Evolutionary conservation across 2,797 vertebrate genomes (phyloP).

Genomic region (Etheostoma perlongum): DNA sequence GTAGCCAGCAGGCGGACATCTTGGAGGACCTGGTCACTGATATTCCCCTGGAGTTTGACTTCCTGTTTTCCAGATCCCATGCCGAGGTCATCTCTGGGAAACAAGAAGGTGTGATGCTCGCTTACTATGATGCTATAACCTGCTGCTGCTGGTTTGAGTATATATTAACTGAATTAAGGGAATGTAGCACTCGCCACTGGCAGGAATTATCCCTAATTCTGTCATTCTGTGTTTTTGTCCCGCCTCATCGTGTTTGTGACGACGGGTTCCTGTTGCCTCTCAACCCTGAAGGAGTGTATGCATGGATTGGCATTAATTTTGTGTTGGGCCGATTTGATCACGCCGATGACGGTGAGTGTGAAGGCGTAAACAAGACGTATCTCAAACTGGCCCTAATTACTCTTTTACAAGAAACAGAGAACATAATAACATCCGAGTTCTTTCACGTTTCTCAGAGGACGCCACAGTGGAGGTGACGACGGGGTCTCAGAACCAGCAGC

Average conservation of each 20-base stretch:
- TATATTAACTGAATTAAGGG: neutral
- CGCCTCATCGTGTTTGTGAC: neutral
- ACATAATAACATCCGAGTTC: rapidly evolving
- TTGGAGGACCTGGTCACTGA: constrained; percentile 93
- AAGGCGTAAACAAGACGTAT: too few species aligned
- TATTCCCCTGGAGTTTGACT: constrained; percentile 93
- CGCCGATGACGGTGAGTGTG: constrained; percentile 89
- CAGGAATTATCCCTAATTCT: too few species aligned
- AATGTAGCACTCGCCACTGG: neutral
- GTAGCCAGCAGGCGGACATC: constrained; percentile 93
- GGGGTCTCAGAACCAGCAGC: constrained; percentile 76
- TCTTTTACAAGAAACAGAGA: neutral
- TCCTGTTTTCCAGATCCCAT: constrained; percentile 95
- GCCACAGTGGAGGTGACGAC: constrained; percentile 91
- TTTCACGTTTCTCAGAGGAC: constrained; percentile 77
- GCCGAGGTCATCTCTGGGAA: constrained; percentile 98
- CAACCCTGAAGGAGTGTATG: constrained; percentile 89
- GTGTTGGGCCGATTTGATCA: constrained; percentile 95
- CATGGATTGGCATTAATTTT: constrained; percentile 99
- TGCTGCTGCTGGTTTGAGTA: rapidly evolving
- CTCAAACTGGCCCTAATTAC: too few species aligned
- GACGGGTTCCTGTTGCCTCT: neutral
- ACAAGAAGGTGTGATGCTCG: constrained; percentile 90
- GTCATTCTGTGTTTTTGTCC: constrained; percentile 1
- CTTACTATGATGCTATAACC: neutral